Conservation (phyloP, 2,113 vertebrate genomes). For the Antechinus stuartii region DNA sequence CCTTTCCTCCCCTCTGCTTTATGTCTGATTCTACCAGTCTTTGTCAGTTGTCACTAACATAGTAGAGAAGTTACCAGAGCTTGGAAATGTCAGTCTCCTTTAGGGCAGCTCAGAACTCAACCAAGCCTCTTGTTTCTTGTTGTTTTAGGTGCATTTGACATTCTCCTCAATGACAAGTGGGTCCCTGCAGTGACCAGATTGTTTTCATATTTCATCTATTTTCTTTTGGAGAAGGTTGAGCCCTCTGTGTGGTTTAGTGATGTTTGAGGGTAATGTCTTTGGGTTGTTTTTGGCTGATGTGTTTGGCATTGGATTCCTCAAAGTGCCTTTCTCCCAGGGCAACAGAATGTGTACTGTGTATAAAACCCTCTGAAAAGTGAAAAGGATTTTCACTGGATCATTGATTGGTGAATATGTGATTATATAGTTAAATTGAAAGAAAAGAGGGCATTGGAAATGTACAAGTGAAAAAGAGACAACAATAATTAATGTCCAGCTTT, state of each 20-base stretch:
- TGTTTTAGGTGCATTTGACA: conserved; percentile 73
- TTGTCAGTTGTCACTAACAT: background rate
- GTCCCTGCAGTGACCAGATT: conserved; percentile 69
- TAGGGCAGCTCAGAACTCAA: conserved; percentile 50
- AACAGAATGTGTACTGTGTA: conserved; percentile 43
- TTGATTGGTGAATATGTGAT: conserved; percentile 16
- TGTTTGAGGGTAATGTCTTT: conserved; percentile 69
- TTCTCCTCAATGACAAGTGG: conserved; percentile 42
- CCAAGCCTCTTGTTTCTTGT: conserved; percentile 49
- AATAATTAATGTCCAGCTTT: background rate
- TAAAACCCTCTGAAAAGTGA: conserved; percentile 55
- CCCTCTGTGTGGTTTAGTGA: conserved; percentile 71
- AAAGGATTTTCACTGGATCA: background rate
- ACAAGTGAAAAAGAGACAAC: conserved; percentile 28
- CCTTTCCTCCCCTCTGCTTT: background rate
- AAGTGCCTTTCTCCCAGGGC: conserved; percentile 58
- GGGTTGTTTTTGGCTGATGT: conserved; percentile 74
- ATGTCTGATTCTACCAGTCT: background rate
- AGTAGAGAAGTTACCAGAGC: background rate
- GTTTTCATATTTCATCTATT: conserved; percentile 74
- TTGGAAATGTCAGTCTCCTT: conserved; percentile 7
- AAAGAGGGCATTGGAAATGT: background rate
- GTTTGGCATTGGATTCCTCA: conserved; percentile 70
- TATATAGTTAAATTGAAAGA: background rate
- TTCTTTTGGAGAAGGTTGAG: conserved; percentile 67